Percentiles rank a stretch among this genome's conserved stretches.
These are phyloP conservation scores for Ctenosaura bakeri DNA, from an alignment of 2,797 vertebrate species.

Conservation along the genomic window DNA sequence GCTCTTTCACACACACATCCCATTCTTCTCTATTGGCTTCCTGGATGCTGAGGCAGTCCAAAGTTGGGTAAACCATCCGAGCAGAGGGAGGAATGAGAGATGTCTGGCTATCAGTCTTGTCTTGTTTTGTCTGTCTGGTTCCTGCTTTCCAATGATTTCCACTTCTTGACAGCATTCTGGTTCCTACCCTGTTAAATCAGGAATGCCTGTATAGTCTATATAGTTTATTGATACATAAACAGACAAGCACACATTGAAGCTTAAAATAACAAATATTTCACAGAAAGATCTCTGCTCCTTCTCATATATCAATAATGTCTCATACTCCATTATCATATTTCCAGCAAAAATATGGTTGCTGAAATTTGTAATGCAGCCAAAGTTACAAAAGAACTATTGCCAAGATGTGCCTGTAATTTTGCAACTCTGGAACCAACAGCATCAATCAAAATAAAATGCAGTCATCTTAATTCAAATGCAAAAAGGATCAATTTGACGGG, in stretches of 20 bases:
- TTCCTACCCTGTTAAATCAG: no score
- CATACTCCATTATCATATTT: constrained; percentile 9
- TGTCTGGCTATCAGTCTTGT: no score
- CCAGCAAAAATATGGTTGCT: constrained; percentile 41
- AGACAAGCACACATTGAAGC: background rate
- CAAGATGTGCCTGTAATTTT: constrained; percentile 50
- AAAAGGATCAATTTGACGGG: constrained; percentile 62
- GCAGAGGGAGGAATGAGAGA: no score
- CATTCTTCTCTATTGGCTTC: no score
- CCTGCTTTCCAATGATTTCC: no score
- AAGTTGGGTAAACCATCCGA: no score
- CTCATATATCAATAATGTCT: background rate
- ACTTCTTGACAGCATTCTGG: no score
- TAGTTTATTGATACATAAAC: background rate
- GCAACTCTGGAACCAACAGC: constrained; percentile 69
- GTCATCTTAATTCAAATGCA: constrained; percentile 71
- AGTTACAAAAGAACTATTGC: constrained; percentile 55
- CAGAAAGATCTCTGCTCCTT: background rate
- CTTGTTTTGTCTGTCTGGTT: no score
- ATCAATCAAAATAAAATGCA: constrained; percentile 71
- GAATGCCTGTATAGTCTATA: background rate
- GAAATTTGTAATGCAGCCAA: constrained; percentile 56
- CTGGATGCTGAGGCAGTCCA: no score
- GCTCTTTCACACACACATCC: no score
- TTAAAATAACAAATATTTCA: background rate